Percentiles rank a stretch among this genome's conserved stretches.
phyloP scores from a whole-genome alignment of 2,888 invertebrate genomes.

The Crocallis elinguaria region DNA sequence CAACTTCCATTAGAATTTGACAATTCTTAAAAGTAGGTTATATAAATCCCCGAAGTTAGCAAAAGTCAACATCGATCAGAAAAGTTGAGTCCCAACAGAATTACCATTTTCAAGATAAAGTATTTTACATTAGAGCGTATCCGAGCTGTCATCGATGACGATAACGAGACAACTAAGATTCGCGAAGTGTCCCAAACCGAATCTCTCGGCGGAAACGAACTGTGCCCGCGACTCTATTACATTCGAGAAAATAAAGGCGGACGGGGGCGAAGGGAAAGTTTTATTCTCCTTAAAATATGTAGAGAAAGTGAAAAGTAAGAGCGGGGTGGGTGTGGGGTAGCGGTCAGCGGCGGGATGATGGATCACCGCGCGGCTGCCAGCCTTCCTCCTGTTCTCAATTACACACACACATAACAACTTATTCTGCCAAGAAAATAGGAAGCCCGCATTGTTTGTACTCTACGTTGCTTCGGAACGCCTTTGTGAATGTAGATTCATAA shows the following conservation, averaged over 20 bases:
- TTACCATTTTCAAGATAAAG: constrained; percentile 59
- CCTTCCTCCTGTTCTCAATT: constrained; percentile 77
- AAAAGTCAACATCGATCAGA: constrained; percentile 41
- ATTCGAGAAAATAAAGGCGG: constrained; percentile 72
- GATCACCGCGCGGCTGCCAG: constrained; percentile 76
- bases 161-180: constrained; percentile 72
- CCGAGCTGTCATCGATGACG: constrained; percentile 55
- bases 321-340: constrained; percentile 67
- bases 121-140: constrained; percentile 60
- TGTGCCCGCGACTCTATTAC: constrained; percentile 65
- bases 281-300: constrained; percentile 85
- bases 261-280: constrained; percentile 76
- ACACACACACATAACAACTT: constrained; percentile 63
- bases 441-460: constrained; percentile 34
- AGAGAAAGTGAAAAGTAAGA: constrained; percentile 84
- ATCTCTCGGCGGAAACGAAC: constrained; percentile 56
- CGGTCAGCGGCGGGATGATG: constrained; percentile 84
- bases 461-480: constrained; percentile 19
- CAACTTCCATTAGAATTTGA: constrained; percentile 20
- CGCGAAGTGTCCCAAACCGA: constrained; percentile 51
- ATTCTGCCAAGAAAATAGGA: constrained; percentile 36
- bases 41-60: constrained; percentile 32
- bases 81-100: constrained; percentile 63
- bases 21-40: constrained; percentile 27
- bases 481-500: constrained; percentile 12